Base-by-base conservation (phyloP, 1,140 invertebrate genomes). In the Heliothis subflexa region DNA sequence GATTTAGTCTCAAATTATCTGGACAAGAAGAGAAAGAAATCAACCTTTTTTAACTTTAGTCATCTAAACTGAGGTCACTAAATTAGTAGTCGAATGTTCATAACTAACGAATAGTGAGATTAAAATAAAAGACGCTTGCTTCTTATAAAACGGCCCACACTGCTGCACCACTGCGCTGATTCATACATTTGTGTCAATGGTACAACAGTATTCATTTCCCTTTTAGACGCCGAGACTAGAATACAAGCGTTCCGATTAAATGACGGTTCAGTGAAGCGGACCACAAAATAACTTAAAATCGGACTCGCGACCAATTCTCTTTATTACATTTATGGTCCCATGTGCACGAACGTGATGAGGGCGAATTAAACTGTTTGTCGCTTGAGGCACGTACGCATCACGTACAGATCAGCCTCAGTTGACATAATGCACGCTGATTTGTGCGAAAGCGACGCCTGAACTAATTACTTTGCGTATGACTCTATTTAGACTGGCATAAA, bases 221-320 rank as follows among this genome's bases (percentile, higher is more conserved):
- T 18, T 62, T 40, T 62, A 62, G 28, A 61, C 59, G 25, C n/a
- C 12, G 59, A 62, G 59, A 62, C 12, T 62, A 62, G 59, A 61
- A 62, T 62, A 13, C 3, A 33, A 61, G 2, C 3, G 40, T 33
- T 45, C 14, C 9, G 21, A 40, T 40, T 16, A 14, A 62, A 62
- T 62, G 1, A 9, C 33, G 10, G 28, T 62, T 11, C 59, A 62
- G 25, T 62, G 59, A 2, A 5, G 14, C 28, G 59, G n/a, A 28
- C 28, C 2, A n/a, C 33, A n/a, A 33, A 13, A 33, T 28, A 25
- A 28, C 12, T 14, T 14, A 33, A 61, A 28, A 28, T 33, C 28
- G 57, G 12, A 14, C 21, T 28, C 13, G n/a, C 14, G 7, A 62
- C 14, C 0, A 33, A 16, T 21, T 16, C 11, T 7, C 28, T 40